Conservation (phyloP, 2,888 invertebrate species). For the Eupelmus urozonus region DNA sequence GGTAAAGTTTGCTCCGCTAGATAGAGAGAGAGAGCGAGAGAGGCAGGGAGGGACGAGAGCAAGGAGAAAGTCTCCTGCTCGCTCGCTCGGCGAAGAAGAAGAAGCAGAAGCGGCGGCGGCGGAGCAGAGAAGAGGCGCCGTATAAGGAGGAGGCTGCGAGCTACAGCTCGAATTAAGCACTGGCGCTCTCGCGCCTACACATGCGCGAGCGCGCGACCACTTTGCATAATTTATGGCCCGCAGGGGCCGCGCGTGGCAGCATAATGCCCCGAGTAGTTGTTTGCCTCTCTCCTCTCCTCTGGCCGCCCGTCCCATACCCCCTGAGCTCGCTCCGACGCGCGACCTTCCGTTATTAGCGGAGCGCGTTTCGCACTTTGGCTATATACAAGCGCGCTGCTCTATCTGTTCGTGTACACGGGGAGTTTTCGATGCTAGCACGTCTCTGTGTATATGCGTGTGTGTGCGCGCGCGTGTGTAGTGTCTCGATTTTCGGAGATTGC, state of each 20-base stretch:
- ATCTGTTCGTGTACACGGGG: neutral
- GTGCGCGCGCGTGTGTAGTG: neutral
- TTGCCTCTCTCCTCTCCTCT: too few species aligned
- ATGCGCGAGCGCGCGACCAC: constrained; percentile 53
- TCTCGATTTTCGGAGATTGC: constrained; percentile 22
- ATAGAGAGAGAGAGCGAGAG: constrained; percentile 17
- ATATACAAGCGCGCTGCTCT: neutral
- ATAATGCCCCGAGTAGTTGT: constrained; percentile 34
- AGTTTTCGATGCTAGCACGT: too few species aligned
- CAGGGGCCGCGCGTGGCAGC: neutral
- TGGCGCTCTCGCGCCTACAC: constrained; percentile 38
- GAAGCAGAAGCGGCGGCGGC: neutral
- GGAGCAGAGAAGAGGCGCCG: constrained; percentile 5
- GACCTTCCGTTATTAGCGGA: constrained; percentile 18
- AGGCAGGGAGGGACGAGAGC: neutral
- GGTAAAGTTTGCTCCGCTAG: constrained; percentile 65
- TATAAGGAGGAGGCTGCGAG: constrained; percentile 12
- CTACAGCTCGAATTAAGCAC: constrained; percentile 65
- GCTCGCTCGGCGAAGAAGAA: neutral
- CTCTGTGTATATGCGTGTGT: neutral
- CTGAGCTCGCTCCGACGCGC: constrained; percentile 9
- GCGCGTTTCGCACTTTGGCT: constrained; percentile 26
- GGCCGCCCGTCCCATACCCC: too few species aligned
- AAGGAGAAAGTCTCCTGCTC: constrained; percentile 29
- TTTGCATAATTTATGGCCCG: constrained; percentile 61